Evolutionary conservation across 2,113 vertebrate species (phyloP), one percentile per base, ranked within the genome.

Genomic region (Ictidomys tridecemlineatus): DNA sequence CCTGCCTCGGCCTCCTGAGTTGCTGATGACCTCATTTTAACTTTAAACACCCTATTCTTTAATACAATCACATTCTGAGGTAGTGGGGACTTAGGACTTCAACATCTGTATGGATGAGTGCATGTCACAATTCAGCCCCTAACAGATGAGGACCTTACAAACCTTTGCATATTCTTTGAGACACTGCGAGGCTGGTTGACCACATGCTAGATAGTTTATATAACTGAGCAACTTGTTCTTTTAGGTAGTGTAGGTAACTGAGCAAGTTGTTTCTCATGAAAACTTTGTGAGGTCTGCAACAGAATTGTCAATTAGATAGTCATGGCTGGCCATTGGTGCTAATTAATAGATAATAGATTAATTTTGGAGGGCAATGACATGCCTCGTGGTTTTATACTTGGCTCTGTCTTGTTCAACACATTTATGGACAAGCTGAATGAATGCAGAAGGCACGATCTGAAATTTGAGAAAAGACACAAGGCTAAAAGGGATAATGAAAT

Each of bases 361-460:
- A 69, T 37, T 37, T 51, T 72, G 87, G 88, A 85, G 74, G n/a
- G 32, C 5, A n/a, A 32, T 61, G 70, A 45, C 61, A 37, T 14
- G n/a, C 79, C 48, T 85, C 76, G 17, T 18, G 30, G 70, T 83
- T 73, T 94, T 58, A 78, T 20, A 65, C 34, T 76, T 53, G 77
- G 51, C 28, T 53, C 45, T 78, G 30, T 89, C 79, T 42, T 95
- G 53, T 67, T 86, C 74, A 92, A 63, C 82, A 79, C 72, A 45
- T 22, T 76, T 18, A 65, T 22, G 48, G n/a, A 32, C 78, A 93
- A 74, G 42, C 12, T 51, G 82, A 96, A 63, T 69, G 39, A 94
- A 74, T 34, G 32, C 39, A 90, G 56, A 84, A 72, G 42, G 30
- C 45, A 39, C 32, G 18, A 45, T 37, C 45, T 39, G 53, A 80